Percentiles rank a stretch among this genome's conserved stretches.
These are phyloP conservation scores for Lathamus discolor DNA, from an alignment of 2,113 vertebrate species.

Conservation along the genomic window DNA sequence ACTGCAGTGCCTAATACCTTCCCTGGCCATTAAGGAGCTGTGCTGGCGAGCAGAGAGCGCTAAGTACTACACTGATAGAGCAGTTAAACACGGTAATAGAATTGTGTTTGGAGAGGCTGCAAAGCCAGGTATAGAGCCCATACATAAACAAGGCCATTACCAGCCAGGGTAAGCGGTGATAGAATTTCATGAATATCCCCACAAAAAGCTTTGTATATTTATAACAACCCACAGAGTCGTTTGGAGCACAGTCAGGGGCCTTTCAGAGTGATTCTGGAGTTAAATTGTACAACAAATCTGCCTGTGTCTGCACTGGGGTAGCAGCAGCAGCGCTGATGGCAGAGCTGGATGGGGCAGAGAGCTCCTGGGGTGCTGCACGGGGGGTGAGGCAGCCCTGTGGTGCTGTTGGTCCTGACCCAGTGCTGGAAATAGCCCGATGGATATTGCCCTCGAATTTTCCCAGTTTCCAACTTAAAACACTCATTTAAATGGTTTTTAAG, in stretches of 20 bases:
- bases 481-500: neutral
- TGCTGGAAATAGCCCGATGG: fast-evolving
- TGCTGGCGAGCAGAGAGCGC: neutral
- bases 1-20: conserved; percentile 21
- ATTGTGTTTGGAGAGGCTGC: conserved; percentile 57
- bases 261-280: neutral
- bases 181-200: conserved; percentile 64
- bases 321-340: neutral
- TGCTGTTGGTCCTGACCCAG: neutral
- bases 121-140: conserved; percentile 47
- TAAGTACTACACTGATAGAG: conserved; percentile 52
- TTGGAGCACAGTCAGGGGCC: conserved; percentile 47
- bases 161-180: conserved; percentile 40
- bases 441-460: neutral
- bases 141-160: conserved; percentile 66
- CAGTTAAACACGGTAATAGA: conserved; percentile 48
- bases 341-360: neutral
- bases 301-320: fast-evolving
- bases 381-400: neutral
- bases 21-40: conserved; percentile 46
- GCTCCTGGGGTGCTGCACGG: neutral
- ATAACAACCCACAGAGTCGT: conserved; percentile 45
- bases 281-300: neutral
- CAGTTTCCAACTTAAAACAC: neutral
- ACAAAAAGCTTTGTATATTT: conserved; percentile 58